phyloP scores from a whole-genome alignment of 2,113 vertebrate species.

The Notechis scutatus region DNA sequence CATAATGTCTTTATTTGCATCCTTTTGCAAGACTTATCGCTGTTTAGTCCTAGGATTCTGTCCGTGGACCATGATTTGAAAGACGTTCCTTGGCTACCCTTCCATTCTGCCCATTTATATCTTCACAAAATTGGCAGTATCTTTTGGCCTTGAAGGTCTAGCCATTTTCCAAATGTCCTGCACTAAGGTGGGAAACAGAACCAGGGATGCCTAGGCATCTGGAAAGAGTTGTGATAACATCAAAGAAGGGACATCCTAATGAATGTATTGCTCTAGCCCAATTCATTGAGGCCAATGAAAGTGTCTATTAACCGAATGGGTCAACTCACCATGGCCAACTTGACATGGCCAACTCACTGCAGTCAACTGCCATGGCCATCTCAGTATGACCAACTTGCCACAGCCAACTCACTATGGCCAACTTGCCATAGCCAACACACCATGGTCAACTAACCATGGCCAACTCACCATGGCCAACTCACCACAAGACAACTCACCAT shows the following conservation, averaged over 20 bases:
- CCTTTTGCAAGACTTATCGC: background rate
- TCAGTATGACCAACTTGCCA: too few species aligned
- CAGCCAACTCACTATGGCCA: too few species aligned
- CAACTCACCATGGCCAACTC: too few species aligned
- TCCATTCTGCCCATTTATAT: background rate
- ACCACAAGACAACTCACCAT: too few species aligned
- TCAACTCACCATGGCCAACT: too few species aligned
- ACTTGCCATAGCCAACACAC: too few species aligned
- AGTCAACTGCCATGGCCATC: too few species aligned
- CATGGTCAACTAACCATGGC: too few species aligned
- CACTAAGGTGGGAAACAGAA: background rate
- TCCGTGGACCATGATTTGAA: background rate
- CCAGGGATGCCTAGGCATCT: background rate
- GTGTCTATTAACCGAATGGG: too few species aligned
- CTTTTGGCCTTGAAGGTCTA: background rate
- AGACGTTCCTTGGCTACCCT: background rate
- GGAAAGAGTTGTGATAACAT: background rate
- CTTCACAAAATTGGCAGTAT: background rate
- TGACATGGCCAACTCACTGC: too few species aligned
- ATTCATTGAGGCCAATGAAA: too few species aligned
- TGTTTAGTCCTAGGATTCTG: background rate
- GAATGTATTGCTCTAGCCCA: background rate
- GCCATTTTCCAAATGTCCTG: background rate
- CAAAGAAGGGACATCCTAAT: background rate
- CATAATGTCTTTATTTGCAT: background rate